Base-by-base conservation (phyloP, 2,888 invertebrate species). In the Gonocerus acuteangulatus region DNA sequence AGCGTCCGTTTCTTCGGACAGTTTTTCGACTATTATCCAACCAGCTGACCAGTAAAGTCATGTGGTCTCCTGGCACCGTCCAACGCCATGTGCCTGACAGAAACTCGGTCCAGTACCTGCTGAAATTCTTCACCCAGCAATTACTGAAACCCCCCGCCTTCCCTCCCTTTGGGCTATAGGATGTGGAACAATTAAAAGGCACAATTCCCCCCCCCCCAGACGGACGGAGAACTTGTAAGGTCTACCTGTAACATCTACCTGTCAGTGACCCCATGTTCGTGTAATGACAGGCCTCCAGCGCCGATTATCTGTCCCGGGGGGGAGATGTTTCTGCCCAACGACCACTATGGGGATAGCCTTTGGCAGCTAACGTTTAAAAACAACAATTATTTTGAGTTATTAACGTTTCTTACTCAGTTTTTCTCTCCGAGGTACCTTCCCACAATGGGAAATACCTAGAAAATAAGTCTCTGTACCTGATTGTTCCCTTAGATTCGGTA, bases 111-210 rank as follows among this genome's bases (percentile, higher is more conserved):
- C n/a, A n/a, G 4, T 42, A 51, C 49, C 49, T 51, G 49, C 27
- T 51, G 49, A 34, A 51, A 51, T 51, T 51, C 49, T n/a, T n/a
- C n/a, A n/a, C n/a, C n/a, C n/a, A n/a, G n/a, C n/a, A n/a, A n/a
- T n/a, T n/a, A n/a, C 32, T 27, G 11, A 15, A 42, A 27, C 19
- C 32, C 32, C 11, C 7, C 32, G 32, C 32, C 11, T 11, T 32
- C 32, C 32, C 32, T 6, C 32, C 32, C 6, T 11, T 32, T 32
- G 7, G 32, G 32, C 6, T 32, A 6, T 34, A 15, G 49, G 49
- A 51, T 51, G 32, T 51, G 49, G 15, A 51, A 51, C 49, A 51
- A 51, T 51, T 51, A 51, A 51, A 51, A 51, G 49, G 32, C 49
- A 27, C 49, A 51, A 19, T 51, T 51, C 34, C 49, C 49, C 49